Base-by-base conservation (phyloP, 2,888 invertebrate species). In the Argyresthia goedartella region DNA sequence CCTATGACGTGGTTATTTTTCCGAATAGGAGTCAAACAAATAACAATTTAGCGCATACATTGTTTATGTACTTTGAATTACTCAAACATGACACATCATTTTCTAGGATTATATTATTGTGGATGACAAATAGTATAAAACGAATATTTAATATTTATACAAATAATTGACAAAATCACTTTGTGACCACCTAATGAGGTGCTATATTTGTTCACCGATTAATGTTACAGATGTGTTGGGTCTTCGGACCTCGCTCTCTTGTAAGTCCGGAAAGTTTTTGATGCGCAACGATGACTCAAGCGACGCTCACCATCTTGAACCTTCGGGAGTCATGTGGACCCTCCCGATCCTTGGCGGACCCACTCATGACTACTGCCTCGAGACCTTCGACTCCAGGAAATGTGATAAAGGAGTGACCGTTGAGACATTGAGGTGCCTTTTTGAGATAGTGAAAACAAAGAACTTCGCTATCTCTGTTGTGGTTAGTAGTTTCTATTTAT, bases 341-440 rank as follows among this genome's bases (percentile, higher is more conserved):
- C 71, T 66, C 0, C 55, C 61, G 1, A 51, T 64, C 4, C 62
- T 62, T 9, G 52, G 49, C 25, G 52, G 47, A 33, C 39, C 60
- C 11, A 67, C 72, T n/a, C 56, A 68, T 6, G 67, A 69, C 36
- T 87, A 84, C 59, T 87, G 87, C 56, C 51, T 87, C n/a, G 87
- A 87, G 55, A 60, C 71, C 15, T 79, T 85, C 51, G 85, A 86
- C 56, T 65, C 64, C 46, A 66, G 76, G 7, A 56, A 62, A 15
- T 84, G 85, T 54, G 57, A 58, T 4, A 63, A 63, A 1, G 66
- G 67, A 33, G 54, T 80, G 4, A 49, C 62, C 34, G 54, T 73
- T n/a, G 73, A 73, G 1, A 70, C 71, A 1, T 64, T 80, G 11
- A 66, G 71, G n/a, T 87, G 87, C 56, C 86, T 78, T 54, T 60